Base-by-base conservation (phyloP, 2,113 vertebrate genomes). In the Charina bottae region DNA sequence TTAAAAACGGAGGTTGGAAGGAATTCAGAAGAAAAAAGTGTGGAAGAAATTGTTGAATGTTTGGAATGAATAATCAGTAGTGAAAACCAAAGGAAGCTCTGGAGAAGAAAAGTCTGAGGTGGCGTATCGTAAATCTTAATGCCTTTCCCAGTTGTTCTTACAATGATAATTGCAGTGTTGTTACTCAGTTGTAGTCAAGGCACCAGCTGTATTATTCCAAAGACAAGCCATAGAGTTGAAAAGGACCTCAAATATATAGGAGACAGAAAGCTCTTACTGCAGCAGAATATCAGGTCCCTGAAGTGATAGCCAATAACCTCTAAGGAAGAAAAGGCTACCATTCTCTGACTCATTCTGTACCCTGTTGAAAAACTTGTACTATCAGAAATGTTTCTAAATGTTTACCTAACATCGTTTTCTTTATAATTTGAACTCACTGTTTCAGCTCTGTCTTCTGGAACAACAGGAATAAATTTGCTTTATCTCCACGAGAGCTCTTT, bases 131-230 rank as follows among this genome's bases (percentile, higher is more conserved):
- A 85, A 28, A 54, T 84, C 15, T 85, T 37, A 54, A 58, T 54
- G 58, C 23, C n/a, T 85, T 89, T 6, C 72, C 26, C 78, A 64
- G 55, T 85, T 60, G 54, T 83, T 62, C 88, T 89, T 85, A 85
- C 87, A 89, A 60, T 58, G 62, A 64, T 28, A 84, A 64, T 33
- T 55, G 28, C 56, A 64, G 26, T 88, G 55, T 49, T 88, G 26
- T 86, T 86, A 83, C 60, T 92, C 86, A 92, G 23, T 64, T 92
- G 55, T 83, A 84, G 87, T 89, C 87, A 92, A 89, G 72, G 72
- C 24, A 23, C 72, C 56, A 89, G 91, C 85, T 64, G 72, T 84
- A n/a, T 84, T 37, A 89, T 58, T 89, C 23, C 87, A 89, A 55
- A 89, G 24, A 12, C 62, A 49, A 64, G 53, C 2, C 60, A 46